A percentile compares a stretch with the other conserved stretches of the same genome.
These are phyloP conservation scores for Ceryle rudis DNA, from an alignment of 2,797 vertebrate species.

Conservation along the genomic window DNA sequence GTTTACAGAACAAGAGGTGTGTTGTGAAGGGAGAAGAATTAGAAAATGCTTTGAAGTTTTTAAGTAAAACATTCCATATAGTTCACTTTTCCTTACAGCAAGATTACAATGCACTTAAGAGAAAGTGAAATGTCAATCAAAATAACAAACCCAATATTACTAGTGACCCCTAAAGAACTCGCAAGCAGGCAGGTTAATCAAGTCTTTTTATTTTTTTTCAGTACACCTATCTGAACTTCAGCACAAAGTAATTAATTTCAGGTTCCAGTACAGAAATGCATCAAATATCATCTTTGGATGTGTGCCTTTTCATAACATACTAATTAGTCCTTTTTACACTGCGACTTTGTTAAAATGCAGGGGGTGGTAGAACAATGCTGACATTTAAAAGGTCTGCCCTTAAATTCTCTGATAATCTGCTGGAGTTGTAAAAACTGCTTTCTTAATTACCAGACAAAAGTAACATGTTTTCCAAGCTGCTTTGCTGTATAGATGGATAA, in stretches of 20 bases:
- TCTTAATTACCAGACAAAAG: slow-evolving; percentile 18
- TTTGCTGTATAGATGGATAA: background rate
- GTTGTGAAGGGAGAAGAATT: slow-evolving; percentile 26
- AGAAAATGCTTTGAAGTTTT: slow-evolving; percentile 41
- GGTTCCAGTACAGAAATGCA: slow-evolving; percentile 29
- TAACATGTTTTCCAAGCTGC: background rate
- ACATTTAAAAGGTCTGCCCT: slow-evolving; percentile 46
- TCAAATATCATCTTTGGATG: slow-evolving; percentile 37
- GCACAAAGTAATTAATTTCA: slow-evolving; percentile 58
- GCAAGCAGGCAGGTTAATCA: slow-evolving; percentile 14
- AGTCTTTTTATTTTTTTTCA: background rate
- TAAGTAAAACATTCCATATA: slow-evolving; percentile 31
- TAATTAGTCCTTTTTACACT: slow-evolving; percentile 72
- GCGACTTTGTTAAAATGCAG: slow-evolving; percentile 3
- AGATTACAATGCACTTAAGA: slow-evolving; percentile 42
- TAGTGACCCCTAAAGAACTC: slow-evolving; percentile 1
- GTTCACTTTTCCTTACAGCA: slow-evolving; percentile 23
- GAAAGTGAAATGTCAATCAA: slow-evolving; percentile 21
- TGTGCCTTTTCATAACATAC: slow-evolving; percentile 25
- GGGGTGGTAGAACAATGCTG: slow-evolving; percentile 45
- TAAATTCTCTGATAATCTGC: background rate
- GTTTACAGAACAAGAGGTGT: background rate
- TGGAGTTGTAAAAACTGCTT: background rate
- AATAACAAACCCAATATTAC: background rate
- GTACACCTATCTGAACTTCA: slow-evolving; percentile 24